Conservation (phyloP, 2,797 vertebrate genomes). For the Taenioides sp. region DNA sequence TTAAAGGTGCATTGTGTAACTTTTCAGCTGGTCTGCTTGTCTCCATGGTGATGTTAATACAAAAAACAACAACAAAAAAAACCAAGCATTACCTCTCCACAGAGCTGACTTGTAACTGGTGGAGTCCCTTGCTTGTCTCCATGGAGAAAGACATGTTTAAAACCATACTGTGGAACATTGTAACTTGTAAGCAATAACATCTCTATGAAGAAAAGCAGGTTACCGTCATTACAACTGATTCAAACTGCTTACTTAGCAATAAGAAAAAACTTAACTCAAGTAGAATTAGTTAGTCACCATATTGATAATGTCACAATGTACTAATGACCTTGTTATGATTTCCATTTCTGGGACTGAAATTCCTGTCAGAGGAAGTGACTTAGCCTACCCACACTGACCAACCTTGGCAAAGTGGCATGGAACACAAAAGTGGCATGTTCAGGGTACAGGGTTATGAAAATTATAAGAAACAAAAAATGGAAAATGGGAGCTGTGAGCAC, state of each 20-base stretch:
- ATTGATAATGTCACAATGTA: background rate
- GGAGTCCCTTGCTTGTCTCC: too few species aligned
- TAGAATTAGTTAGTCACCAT: background rate
- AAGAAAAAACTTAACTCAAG: background rate
- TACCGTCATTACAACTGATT: background rate
- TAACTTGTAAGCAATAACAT: background rate
- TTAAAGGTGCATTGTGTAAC: too few species aligned
- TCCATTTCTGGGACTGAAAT: background rate
- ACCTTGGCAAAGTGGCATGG: background rate
- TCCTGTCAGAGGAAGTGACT: slow-evolving; percentile 3
- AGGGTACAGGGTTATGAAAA: slow-evolving; percentile 20
- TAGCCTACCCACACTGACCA: background rate
- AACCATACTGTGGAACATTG: too few species aligned
- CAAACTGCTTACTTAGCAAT: background rate
- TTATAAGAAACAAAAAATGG: background rate
- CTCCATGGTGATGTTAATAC: too few species aligned
- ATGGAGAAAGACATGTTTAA: too few species aligned
- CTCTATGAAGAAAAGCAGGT: too few species aligned
- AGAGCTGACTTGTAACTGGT: too few species aligned
- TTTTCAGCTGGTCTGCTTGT: too few species aligned
- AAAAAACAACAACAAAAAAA: too few species aligned
- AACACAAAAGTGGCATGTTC: slow-evolving; percentile 10
- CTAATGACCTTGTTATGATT: slow-evolving; percentile 6
- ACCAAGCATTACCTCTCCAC: too few species aligned
- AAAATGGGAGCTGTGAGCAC: background rate